Percentiles rank a stretch among this genome's conserved stretches.
Evolutionary conservation across 1,140 invertebrate genomes (phyloP).

Genomic region (Drosophila arawakana): DNA sequence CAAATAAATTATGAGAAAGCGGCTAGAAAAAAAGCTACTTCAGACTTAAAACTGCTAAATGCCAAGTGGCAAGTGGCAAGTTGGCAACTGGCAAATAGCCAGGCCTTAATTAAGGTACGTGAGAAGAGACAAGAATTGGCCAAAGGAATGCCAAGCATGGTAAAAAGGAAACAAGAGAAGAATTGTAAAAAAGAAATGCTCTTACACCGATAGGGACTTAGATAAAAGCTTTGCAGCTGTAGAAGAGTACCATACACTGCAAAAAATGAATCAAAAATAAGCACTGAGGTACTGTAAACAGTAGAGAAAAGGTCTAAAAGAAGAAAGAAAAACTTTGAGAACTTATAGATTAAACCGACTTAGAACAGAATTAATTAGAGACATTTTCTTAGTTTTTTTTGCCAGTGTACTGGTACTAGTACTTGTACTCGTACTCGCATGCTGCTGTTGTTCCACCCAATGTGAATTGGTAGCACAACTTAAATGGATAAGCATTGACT

Average conservation of each 20-base stretch:
- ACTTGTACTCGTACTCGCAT: constrained; percentile 3
- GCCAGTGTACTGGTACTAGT: no score
- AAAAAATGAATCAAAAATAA: no score
- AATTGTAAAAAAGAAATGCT: constrained; percentile 33
- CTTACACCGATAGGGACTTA: constrained; percentile 13
- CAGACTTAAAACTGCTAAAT: background rate
- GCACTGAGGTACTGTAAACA: no score
- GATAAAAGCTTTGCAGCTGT: background rate
- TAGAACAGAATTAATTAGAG: no score
- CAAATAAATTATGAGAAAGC: constrained; percentile 23
- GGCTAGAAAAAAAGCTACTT: background rate
- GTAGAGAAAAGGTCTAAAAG: no score
- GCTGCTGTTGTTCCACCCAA: constrained; percentile 29
- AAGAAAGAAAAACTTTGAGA: no score
- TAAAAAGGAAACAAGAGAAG: constrained; percentile 22
- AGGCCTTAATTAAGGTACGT: constrained; percentile 38
- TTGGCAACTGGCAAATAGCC: constrained; percentile 12
- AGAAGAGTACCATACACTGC: background rate
- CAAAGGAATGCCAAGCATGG: constrained; percentile 19
- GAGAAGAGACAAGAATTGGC: constrained; percentile 25
- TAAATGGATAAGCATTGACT: constrained; percentile 21
- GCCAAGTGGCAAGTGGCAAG: background rate
- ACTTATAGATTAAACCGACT: no score
- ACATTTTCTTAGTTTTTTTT: no score
- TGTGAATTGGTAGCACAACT: constrained; percentile 27